phyloP scores from a whole-genome alignment of 92 coral and sea anemone genomes.

The Galaxea fascicularis region DNA sequence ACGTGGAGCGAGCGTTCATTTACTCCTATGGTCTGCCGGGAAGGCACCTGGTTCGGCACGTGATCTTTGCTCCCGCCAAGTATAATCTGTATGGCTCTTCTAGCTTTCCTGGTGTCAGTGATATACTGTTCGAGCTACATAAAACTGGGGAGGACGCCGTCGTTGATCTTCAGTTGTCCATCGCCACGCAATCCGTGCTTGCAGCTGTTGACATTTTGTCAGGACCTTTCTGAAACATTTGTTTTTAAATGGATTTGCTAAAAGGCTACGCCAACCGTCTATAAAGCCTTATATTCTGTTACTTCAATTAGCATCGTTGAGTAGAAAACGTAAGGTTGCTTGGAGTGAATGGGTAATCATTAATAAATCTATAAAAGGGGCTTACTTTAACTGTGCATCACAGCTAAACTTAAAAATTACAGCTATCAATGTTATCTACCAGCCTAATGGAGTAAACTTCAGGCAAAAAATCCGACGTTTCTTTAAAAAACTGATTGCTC shows the following conservation, averaged over 20 bases:
- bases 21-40: slow-evolving; percentile 85
- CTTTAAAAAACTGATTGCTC: no score
- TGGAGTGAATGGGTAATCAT: no score
- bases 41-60: slow-evolving; percentile 74
- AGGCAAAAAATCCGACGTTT: no score
- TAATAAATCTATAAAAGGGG: no score
- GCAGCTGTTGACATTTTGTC: slow-evolving; percentile 67
- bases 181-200: slow-evolving; percentile 68
- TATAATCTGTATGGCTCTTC: slow-evolving; percentile 83
- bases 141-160: slow-evolving; percentile 74
- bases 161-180: slow-evolving; percentile 82
- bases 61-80: slow-evolving; percentile 87
- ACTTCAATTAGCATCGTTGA: no score
- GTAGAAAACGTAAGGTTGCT: no score
- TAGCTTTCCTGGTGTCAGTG: slow-evolving; percentile 91
- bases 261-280: not conserved
- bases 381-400: no score
- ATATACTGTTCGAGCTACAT: slow-evolving; percentile 74
- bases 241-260: not conserved
- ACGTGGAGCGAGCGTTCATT: slow-evolving; percentile 93
- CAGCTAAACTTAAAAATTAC: no score
- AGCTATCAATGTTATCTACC: no score
- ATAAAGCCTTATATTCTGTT: no score
- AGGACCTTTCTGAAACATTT: not conserved
- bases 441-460: no score